These are phyloP conservation scores for Sciurus niger DNA, from an alignment of 2,113 vertebrate species.

Conservation along the genomic window DNA sequence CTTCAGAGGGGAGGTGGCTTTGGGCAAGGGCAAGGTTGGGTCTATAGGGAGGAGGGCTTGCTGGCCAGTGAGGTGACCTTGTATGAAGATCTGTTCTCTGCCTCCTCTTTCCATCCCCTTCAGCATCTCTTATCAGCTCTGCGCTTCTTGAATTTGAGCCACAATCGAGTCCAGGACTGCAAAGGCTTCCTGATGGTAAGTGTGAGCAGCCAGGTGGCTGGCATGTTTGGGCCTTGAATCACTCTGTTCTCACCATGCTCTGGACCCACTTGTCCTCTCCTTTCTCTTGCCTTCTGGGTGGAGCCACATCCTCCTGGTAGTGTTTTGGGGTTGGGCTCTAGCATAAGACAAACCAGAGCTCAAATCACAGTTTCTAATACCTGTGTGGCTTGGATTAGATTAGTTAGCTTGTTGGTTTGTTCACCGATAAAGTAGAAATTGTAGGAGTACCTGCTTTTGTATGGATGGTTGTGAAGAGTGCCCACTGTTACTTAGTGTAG, in stretches of 20 bases:
- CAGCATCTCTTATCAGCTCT: conserved; percentile 93
- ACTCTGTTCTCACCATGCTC: fast-evolving
- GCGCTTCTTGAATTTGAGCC: conserved; percentile 95
- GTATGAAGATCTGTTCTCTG: background rate
- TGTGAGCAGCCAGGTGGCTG: background rate
- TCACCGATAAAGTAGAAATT: background rate
- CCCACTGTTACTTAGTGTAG: background rate
- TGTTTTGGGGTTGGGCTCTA: background rate
- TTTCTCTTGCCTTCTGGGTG: background rate
- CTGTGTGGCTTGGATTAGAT: background rate
- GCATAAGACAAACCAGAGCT: background rate
- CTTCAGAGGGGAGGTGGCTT: background rate
- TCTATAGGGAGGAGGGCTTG: background rate
- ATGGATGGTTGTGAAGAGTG: background rate
- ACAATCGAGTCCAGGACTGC: conserved; percentile 96
- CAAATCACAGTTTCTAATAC: background rate
- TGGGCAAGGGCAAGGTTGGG: background rate
- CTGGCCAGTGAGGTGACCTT: background rate
- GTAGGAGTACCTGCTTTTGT: background rate
- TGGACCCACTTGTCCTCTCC: background rate
- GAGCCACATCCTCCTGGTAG: background rate
- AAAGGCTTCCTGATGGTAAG: conserved; percentile 92
- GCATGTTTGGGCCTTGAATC: fast-evolving
- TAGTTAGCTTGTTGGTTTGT: background rate
- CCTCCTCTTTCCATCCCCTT: background rate